Conservation (phyloP, 2,888 invertebrate species). For the Papilio demoleus region DNA sequence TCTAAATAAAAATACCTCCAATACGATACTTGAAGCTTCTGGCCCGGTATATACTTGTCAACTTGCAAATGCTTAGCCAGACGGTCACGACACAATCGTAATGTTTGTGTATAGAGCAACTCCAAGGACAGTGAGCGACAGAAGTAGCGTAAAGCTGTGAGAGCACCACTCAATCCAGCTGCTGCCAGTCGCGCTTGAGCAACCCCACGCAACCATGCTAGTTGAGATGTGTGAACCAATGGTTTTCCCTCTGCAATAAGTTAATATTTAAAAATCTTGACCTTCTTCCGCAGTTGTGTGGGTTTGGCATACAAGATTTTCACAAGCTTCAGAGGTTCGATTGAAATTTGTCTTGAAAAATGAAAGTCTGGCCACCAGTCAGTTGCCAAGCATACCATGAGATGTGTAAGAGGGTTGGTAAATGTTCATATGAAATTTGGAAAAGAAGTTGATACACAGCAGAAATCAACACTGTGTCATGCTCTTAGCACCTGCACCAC, state of each 20-base stretch:
- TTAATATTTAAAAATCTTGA: too few relatives aligned
- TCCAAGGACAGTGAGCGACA: constrained; percentile 98
- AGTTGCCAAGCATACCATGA: too few relatives aligned
- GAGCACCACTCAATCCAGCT: constrained; percentile 89
- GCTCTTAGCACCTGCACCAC: too few relatives aligned
- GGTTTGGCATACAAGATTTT: too few relatives aligned
- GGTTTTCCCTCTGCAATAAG: constrained; percentile 92
- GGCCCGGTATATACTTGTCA: constrained; percentile 95
- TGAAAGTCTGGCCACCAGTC: too few relatives aligned
- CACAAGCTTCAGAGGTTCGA: too few relatives aligned
- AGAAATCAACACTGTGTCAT: too few relatives aligned
- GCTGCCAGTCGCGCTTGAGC: constrained; percentile 93
- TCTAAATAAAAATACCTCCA: constrained; percentile 89
- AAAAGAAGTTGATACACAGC: too few relatives aligned
- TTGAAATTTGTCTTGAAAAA: too few relatives aligned
- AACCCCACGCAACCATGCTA: constrained; percentile 96
- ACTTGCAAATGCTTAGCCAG: constrained; percentile 94
- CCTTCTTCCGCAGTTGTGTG: too few relatives aligned
- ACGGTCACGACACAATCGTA: constrained; percentile 93
- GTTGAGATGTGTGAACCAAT: constrained; percentile 96
- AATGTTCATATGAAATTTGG: too few relatives aligned
- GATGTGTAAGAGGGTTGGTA: too few relatives aligned
- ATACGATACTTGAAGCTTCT: constrained; percentile 95
- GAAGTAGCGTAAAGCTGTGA: constrained; percentile 91
- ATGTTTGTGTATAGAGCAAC: constrained; percentile 93